Base-by-base conservation (phyloP, 1,140 invertebrate species). In the Listronotus bonariensis region DNA sequence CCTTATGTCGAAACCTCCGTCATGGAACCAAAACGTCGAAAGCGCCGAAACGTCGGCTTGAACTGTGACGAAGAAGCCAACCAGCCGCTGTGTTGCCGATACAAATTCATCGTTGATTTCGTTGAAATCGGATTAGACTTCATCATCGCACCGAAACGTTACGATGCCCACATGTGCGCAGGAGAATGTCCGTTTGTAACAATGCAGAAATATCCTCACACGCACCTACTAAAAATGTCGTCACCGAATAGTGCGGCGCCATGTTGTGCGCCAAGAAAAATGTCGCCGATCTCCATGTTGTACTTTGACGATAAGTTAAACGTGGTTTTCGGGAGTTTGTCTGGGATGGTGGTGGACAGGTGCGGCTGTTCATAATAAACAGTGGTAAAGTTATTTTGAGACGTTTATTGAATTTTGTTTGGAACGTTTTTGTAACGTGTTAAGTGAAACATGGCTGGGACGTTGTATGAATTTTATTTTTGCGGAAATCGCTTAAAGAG, bases 121-220 rank as follows among this genome's bases (percentile, higher is more conserved):
- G 92, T 91, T 70, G 92, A 94, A 68, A 95, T 99, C 74, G 95
- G 95, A 10, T 98, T 96, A 96, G 95, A 98, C 74, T 99, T 96
- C 91, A 96, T 99, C 72, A 95, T 99, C 36, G 96, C 96, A 0
- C 97, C 97, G 0, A 92, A 93, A 72, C 88, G 89, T 68, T 99
- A 98, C 81, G 90, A 97, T 74, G 96, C 97, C 14, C 95, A 96
- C 81, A 98, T 96, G 81, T 99, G 97, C 82, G 89, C 91, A 61
- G 97, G 97, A 3, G 92, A 97, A 72, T 99, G 97, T 83, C 91
- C 92, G 0, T 93, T 89, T 80, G 87, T 90, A 3, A 93, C 96
- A 77, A 81, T 96, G 17, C 92, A 95, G 70, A 89, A 93, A 72
- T 91, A 97, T 78, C 91, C 94, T 2, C 96, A 98, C 79, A 97